Conservation (phyloP, 2,797 vertebrate species). For the Buphagus erythrorhynchus region DNA sequence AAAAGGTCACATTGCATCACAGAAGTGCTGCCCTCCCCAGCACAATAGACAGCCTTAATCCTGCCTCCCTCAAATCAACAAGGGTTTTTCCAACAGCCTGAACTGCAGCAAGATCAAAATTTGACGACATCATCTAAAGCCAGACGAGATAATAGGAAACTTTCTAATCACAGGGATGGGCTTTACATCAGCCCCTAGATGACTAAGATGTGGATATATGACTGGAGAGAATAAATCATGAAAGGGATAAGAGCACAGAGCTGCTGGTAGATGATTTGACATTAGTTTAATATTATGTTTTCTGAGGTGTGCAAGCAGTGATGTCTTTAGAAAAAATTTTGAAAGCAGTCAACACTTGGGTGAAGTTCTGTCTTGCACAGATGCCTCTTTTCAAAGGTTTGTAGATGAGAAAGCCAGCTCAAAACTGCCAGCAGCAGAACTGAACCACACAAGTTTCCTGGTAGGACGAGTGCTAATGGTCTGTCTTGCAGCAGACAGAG, state of each 20-base stretch:
- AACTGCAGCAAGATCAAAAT: not conserved
- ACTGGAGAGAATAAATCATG: not conserved
- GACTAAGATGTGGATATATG: not conserved
- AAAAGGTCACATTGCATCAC: not conserved
- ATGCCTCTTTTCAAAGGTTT: not conserved
- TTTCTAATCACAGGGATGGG: not conserved
- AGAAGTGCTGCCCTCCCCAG: not conserved
- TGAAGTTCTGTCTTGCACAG: not conserved
- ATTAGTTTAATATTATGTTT: not conserved
- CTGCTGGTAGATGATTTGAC: not conserved
- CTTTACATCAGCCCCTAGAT: not conserved
- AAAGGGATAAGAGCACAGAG: not conserved
- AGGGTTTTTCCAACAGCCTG: not conserved
- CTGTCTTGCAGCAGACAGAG: not conserved
- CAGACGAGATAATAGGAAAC: not conserved
- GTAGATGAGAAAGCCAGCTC: not conserved
- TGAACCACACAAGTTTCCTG: not conserved
- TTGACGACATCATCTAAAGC: not conserved
- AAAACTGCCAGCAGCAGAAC: not conserved
- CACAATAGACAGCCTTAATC: not conserved
- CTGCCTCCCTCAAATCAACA: not conserved
- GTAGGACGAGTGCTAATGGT: not conserved
- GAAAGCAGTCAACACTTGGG: not conserved
- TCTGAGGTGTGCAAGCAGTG: not conserved
- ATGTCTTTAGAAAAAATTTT: not conserved